Percentiles rank a stretch among this genome's conserved stretches.
Evolutionary conservation across 2,797 vertebrate genomes (phyloP).

Genomic region (Platyrinchus mystaceus): DNA sequence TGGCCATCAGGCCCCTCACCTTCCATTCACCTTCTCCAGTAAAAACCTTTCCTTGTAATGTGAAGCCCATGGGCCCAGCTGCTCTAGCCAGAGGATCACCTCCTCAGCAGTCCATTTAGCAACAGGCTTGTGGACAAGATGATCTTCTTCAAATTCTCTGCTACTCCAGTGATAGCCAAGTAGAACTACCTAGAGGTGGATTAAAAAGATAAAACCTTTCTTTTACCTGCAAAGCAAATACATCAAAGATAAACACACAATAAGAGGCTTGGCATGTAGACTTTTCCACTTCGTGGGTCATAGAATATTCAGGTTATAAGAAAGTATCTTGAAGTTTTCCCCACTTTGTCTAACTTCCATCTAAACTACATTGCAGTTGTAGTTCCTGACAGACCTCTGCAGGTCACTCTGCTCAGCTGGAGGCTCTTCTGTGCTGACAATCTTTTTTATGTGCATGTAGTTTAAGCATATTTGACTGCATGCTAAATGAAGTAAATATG

Average conservation of each 20-base stretch:
- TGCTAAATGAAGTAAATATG: not conserved
- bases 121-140: conserved; percentile 87
- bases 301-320: not conserved
- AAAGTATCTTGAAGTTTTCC: not conserved
- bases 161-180: conserved; percentile 92
- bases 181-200: conserved; percentile 81
- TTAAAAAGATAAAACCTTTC: not conserved
- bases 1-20: conserved; percentile 73
- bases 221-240: not conserved
- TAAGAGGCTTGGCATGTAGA: not conserved
- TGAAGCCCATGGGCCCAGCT: conserved; percentile 89
- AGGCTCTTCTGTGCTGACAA: not conserved
- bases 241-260: not conserved
- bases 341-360: not conserved
- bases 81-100: conserved; percentile 88
- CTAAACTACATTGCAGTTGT: not conserved
- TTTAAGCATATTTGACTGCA: not conserved
- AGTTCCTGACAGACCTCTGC: not conserved
- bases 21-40: conserved; percentile 89
- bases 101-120: conserved; percentile 88
- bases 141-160: conserved; percentile 84
- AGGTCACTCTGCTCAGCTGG: not conserved
- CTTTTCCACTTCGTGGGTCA: not conserved
- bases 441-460: not conserved
- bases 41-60: conserved; percentile 86